These are phyloP conservation scores for Remorina albescens DNA, from an alignment of 2,797 vertebrate species.

Conservation along the genomic window DNA sequence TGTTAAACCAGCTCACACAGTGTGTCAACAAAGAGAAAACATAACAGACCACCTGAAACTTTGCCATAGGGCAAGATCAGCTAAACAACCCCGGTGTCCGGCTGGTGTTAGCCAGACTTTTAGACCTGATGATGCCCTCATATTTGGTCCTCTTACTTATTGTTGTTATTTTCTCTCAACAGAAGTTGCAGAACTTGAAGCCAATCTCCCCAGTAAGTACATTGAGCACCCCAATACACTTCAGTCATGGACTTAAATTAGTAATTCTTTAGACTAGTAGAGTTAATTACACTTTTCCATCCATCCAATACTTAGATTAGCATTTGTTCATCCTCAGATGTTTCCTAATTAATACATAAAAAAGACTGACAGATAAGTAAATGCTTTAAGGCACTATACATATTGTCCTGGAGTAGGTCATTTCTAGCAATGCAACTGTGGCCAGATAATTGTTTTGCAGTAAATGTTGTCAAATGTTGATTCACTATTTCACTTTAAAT, in stretches of 20 bases:
- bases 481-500: not conserved
- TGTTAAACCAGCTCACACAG: constrained; percentile 18
- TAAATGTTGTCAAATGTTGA: not conserved
- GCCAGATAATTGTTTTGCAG: too few species aligned
- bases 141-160: constrained; percentile 14
- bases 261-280: not conserved
- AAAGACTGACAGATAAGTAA: not conserved
- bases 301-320: not conserved
- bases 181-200: constrained; percentile 98
- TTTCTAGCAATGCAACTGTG: not conserved
- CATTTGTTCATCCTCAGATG: not conserved
- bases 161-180: constrained; percentile 65
- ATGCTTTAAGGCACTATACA: not conserved
- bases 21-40: constrained; percentile 29
- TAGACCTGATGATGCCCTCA: not conserved
- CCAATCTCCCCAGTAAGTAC: constrained; percentile 96
- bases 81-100: not conserved
- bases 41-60: constrained; percentile 14
- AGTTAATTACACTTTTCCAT: not conserved
- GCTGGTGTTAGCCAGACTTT: not conserved
- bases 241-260: not conserved
- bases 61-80: constrained; percentile 5
- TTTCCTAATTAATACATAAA: not conserved
- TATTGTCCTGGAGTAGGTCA: not conserved
- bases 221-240: constrained; percentile 4